phyloP scores from a whole-genome alignment of 2,797 vertebrate species.

The Macropodus opercularis region DNA sequence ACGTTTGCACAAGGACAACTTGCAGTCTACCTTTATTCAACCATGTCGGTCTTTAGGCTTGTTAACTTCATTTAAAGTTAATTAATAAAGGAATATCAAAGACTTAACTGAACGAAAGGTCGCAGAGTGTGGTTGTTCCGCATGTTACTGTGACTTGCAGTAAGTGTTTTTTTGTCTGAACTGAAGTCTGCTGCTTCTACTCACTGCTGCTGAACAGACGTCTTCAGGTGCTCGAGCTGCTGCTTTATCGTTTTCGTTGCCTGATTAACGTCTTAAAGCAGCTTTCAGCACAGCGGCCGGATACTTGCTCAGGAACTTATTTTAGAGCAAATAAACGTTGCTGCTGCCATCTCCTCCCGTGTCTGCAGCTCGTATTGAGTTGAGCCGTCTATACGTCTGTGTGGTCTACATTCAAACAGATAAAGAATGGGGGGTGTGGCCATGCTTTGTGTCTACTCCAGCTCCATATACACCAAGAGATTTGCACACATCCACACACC shows the following conservation, averaged over 20 bases:
- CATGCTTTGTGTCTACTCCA: constrained; percentile 7
- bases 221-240: constrained; percentile 15
- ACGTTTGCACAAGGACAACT: too few species aligned
- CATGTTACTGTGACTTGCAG: too few species aligned
- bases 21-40: too few species aligned
- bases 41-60: too few species aligned
- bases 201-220: too few species aligned
- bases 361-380: constrained; percentile 6
- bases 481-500: constrained; percentile 34
- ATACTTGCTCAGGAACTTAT: constrained; percentile 17
- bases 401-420: constrained; percentile 21
- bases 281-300: constrained; percentile 2
- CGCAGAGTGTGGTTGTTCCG: too few species aligned
- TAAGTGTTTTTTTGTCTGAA: too few species aligned
- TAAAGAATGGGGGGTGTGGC: constrained; percentile 7
- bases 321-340: constrained; percentile 1
- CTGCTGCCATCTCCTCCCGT: background rate
- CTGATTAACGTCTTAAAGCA: constrained; percentile 35
- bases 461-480: constrained; percentile 23
- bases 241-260: constrained; percentile 5
- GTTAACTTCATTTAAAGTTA: too few species aligned
- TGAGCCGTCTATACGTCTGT: background rate
- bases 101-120: too few species aligned
- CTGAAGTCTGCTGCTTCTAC: too few species aligned
- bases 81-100: too few species aligned